phyloP scores from a whole-genome alignment of 1,140 invertebrate genomes.

The Anagrus nilaparvatae region DNA sequence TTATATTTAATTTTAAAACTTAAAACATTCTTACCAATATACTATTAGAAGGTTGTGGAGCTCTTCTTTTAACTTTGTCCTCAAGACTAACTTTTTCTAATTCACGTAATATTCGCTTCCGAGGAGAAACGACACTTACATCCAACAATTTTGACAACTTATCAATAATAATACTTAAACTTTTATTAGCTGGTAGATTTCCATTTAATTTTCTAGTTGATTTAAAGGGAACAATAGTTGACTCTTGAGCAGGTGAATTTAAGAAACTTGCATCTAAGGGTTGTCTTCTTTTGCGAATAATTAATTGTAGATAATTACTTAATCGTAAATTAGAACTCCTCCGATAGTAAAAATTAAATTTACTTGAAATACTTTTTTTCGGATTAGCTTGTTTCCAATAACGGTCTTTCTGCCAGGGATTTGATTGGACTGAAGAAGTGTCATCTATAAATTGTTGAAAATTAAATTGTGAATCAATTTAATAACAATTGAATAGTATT shows the following conservation, averaged over 20 bases:
- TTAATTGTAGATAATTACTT: constrained; percentile 38
- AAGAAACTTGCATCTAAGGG: constrained; percentile 41
- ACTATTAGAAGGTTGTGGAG: constrained; percentile 29
- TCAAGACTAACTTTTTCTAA: constrained; percentile 62
- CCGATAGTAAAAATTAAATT: constrained; percentile 63
- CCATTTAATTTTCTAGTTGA: constrained; percentile 24
- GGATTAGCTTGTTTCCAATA: constrained; percentile 74
- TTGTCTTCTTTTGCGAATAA: constrained; percentile 48
- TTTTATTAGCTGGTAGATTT: constrained; percentile 24
- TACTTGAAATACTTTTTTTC: constrained; percentile 56
- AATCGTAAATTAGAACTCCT: constrained; percentile 41
- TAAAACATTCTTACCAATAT: constrained; percentile 15
- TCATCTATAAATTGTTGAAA: constrained; percentile 85
- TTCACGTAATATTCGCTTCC: constrained; percentile 62
- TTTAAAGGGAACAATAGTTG: not conserved
- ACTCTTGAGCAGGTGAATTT: constrained; percentile 33
- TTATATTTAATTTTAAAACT: too few species aligned
- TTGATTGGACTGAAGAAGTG: constrained; percentile 78
- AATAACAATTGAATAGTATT: too few species aligned
- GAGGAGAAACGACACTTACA: constrained; percentile 53
- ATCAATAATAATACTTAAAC: constrained; percentile 37
- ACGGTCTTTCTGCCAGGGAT: constrained; percentile 78
- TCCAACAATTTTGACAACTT: constrained; percentile 38
- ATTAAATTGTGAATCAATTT: too few species aligned
- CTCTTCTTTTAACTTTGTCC: constrained; percentile 43